Evolutionary conservation across 1,140 invertebrate genomes (phyloP).

Genomic region (Trichonephila clavata): DNA sequence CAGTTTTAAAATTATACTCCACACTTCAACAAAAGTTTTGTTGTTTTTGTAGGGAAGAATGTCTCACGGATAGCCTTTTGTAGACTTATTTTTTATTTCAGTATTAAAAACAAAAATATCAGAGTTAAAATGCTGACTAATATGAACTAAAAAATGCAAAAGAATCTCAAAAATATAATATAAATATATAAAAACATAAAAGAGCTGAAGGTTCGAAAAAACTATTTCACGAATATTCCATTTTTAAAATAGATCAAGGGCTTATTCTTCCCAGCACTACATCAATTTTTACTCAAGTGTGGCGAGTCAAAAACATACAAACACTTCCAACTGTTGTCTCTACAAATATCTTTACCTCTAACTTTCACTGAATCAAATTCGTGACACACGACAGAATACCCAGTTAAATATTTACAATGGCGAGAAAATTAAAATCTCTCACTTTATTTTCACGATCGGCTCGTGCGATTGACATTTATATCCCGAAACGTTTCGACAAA

Average conservation of each 20-base stretch:
- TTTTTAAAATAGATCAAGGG: not conserved
- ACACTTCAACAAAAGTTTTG: too few species aligned
- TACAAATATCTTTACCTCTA: not conserved
- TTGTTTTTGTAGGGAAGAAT: too few species aligned
- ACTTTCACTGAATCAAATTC: not conserved
- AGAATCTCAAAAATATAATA: too few species aligned
- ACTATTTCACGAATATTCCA: not conserved
- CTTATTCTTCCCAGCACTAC: not conserved
- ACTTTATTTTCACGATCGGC: not conserved
- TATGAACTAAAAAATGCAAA: too few species aligned
- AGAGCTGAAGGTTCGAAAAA: too few species aligned
- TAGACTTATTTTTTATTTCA: too few species aligned
- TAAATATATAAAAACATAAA: too few species aligned
- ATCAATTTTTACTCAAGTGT: not conserved
- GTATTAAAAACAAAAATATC: too few species aligned
- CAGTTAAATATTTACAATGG: not conserved
- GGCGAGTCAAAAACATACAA: not conserved
- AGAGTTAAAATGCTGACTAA: too few species aligned
- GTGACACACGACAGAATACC: not conserved
- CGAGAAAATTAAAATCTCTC: conserved; percentile 3
- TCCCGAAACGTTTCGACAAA: not conserved
- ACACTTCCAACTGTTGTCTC: not conserved
- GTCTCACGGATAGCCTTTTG: too few species aligned
- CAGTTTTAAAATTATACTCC: too few species aligned
- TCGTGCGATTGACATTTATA: not conserved